These are phyloP conservation scores for Crambe crambe DNA, from an alignment of 37 sponge, comb jelly and placozoan genomes.

Conservation along the genomic window DNA sequence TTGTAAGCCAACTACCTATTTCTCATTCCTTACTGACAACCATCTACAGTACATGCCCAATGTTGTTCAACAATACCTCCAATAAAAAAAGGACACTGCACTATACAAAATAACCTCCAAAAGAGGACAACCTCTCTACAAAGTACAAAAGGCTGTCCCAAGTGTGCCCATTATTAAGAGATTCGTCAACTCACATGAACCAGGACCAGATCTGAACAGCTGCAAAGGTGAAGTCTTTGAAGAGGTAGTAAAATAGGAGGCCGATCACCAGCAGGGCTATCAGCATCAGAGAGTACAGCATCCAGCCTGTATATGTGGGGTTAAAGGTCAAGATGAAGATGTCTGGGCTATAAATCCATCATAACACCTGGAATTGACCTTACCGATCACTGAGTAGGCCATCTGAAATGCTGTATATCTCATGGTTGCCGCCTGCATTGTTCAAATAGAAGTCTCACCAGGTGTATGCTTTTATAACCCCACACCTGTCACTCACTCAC, in stretches of 20 bases:
- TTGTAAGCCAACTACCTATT: no score
- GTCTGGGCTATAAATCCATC: not conserved
- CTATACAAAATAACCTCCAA: no score
- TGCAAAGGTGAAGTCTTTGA: slow-evolving; percentile 23
- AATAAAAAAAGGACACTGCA: no score
- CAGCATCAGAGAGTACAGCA: slow-evolving; percentile 22
- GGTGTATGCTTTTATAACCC: not conserved
- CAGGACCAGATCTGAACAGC: slow-evolving; percentile 44
- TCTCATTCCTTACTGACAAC: no score
- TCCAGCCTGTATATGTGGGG: slow-evolving; percentile 19
- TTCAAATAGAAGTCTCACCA: not conserved
- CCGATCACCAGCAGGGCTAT: slow-evolving; percentile 18
- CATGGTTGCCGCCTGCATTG: slow-evolving; percentile 48
- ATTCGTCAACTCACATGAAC: slow-evolving; percentile 37
- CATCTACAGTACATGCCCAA: no score
- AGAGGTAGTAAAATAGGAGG: slow-evolving; percentile 41
- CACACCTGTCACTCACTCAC: slow-evolving; percentile 13
- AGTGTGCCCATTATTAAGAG: not conserved
- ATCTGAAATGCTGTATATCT: slow-evolving; percentile 35
- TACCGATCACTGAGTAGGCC: slow-evolving; percentile 25
- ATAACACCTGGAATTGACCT: not conserved
- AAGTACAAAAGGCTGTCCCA: no score
- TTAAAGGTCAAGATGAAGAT: not conserved
- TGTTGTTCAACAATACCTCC: no score
- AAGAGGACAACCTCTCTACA: no score